phyloP scores from a whole-genome alignment of 2,888 invertebrate genomes.

The Pantelozetes paolii region DNA sequence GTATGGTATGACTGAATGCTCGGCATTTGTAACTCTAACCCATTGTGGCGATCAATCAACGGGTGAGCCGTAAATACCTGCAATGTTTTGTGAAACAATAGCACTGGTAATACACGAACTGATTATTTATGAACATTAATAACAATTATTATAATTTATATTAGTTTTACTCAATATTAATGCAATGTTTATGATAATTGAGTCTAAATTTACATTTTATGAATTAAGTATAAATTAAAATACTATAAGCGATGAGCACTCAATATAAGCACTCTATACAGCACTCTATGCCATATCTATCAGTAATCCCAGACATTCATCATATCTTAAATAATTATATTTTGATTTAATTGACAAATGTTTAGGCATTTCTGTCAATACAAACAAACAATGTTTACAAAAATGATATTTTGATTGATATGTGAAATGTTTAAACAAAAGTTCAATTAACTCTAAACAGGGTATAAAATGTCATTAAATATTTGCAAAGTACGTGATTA shows the following conservation, averaged over 20 bases:
- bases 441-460: no score
- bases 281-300: no score
- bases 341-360: no score
- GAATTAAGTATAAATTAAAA: neutral
- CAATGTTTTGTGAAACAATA: neutral
- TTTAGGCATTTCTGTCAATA: no score
- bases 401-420: no score
- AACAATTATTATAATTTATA: no score
- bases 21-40: slow-evolving; percentile 81
- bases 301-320: neutral
- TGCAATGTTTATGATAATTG: neutral
- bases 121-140: neutral
- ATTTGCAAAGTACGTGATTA: slow-evolving; percentile 1
- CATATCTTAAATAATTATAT: no score
- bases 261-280: neutral
- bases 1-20: slow-evolving; percentile 90
- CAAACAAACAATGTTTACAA: no score
- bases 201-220: neutral
- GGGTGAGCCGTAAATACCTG: slow-evolving; percentile 40
- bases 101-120: neutral
- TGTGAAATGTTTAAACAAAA: no score
- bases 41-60: slow-evolving; percentile 84
- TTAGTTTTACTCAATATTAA: neutral
- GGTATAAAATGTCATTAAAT: no score
- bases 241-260: neutral